These are phyloP conservation scores for Ibidorhyncha struthersii DNA, from an alignment of 2,113 vertebrate species.

Conservation along the genomic window DNA sequence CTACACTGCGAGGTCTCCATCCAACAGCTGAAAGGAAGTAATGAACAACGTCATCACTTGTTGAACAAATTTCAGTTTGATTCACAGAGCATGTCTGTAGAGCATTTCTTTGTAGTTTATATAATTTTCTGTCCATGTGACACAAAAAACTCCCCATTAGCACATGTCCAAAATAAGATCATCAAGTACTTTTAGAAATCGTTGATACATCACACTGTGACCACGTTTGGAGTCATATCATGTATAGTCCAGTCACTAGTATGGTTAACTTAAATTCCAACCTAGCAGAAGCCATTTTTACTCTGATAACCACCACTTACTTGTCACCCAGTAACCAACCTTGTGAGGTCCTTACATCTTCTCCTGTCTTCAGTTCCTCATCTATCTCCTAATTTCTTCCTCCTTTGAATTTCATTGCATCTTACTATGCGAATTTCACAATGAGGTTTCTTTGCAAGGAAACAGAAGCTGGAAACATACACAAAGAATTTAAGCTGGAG, in stretches of 20 bases:
- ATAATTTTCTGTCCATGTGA: neutral
- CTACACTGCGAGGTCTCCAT: neutral
- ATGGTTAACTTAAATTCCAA: neutral
- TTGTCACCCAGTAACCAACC: neutral
- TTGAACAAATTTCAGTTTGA: neutral
- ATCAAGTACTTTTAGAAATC: neutral
- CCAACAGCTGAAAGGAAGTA: neutral
- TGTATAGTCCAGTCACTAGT: neutral
- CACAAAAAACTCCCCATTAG: neutral
- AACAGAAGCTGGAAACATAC: neutral
- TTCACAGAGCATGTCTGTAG: neutral
- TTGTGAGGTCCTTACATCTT: neutral
- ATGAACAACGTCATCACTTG: neutral
- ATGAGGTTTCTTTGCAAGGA: neutral
- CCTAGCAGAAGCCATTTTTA: neutral
- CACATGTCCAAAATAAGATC: neutral
- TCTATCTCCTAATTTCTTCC: neutral
- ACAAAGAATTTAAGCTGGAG: neutral
- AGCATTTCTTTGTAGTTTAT: neutral
- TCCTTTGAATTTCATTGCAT: neutral
- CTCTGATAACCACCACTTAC: neutral
- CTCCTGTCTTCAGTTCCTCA: neutral
- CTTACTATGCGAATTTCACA: neutral
- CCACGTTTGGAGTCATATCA: neutral
- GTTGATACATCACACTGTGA: neutral